Evolutionary conservation across 1,140 invertebrate genomes (phyloP), one percentile per base, ranked within the genome.

Genomic region (Eciton burchellii): DNA sequence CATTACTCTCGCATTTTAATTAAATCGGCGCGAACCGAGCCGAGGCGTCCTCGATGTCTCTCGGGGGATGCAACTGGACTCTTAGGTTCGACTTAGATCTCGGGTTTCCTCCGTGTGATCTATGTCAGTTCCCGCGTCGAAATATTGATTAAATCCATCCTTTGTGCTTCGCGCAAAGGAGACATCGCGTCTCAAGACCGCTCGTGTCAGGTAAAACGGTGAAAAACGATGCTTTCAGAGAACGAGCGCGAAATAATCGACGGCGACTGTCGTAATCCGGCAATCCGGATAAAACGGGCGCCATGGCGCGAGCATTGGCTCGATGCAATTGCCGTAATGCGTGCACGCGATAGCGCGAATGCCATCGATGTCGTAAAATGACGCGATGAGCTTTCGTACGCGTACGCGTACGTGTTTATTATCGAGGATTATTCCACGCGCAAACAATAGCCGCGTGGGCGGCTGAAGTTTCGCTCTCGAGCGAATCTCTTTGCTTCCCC

Each of bases 151-250:
- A 6, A 35, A 35, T 2, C 35, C n/a, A n/a, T n/a, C n/a, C n/a
- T n/a, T n/a, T 35, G 35, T 35, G 6, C 6, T 35, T 35, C 6
- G 35, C 35, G 6, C 6, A 2, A 35, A 3, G 49, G 29, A 35
- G 26, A 68, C 16, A 8, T 26, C 14, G 26, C 16, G 21, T 19
- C 16, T 72, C 54, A 56, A 68, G 29, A n/a, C 19, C n/a, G n/a
- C 11, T 45, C 43, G 43, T 19, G 24, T 6, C 12, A 11, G 21
- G 21, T 2, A n/a, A n/a, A n/a, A 21, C 19, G 35, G 3, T n/a
- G 8, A 60, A 68, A 54, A 73, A 83, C n/a, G 70, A 81, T 59
- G 73, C 84, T 84, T 85, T 85, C n/a, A 85, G 84, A 45, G 72
- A 66, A 85, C 81, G 84, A 84, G 73, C 14, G 35, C 41, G 65